Base-by-base conservation (phyloP, 2,797 vertebrate species). In the Chromobotia macracanthus region DNA sequence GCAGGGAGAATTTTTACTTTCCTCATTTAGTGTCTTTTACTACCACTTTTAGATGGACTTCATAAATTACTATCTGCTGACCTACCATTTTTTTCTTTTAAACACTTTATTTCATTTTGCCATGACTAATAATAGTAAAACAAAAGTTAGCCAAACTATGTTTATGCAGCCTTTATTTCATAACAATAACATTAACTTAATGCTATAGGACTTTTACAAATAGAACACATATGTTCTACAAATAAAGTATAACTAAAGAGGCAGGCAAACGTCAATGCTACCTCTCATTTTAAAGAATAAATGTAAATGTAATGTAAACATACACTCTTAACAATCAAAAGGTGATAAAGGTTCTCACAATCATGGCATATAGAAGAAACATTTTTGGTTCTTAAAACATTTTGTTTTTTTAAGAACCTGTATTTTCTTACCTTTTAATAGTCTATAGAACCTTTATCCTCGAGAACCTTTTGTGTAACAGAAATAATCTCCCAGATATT, bases 1-100 rank as follows among this genome's bases (percentile, higher is more conserved):
- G 80, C 90, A 90, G n/a, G n/a, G n/a, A n/a, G n/a, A n/a, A 91
- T 91, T 89, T 86, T 73, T 58, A 19, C 85, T 87, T 87, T n/a
- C n/a, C n/a, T n/a, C n/a, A n/a, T n/a, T n/a, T n/a, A n/a, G n/a
- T 64, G 46, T 79, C 46, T 82, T 21, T 80, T 66, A 80, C 65
- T 60, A 58, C 46, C 44, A 53, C 66, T 55, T 74, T 73, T 48
- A 38, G 19, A 0, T 48, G 28, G 53, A 23, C 12, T 44, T 77
- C 15, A 31, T 50, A n/a, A 69, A 46, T 19, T 23, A 55, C 10
- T 63, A 11, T 71, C 23, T 71, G 8, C 19, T 38, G 6, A 75
- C 28, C 61, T 9, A 68, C 13, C 51, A 44, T 38, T 41, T 35
- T 53, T 31, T 60, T n/a, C n/a, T 60, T 60, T 60, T 10, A 18